Conservation (phyloP, 2,797 vertebrate genomes). For the Thripadectes ignobilis region DNA sequence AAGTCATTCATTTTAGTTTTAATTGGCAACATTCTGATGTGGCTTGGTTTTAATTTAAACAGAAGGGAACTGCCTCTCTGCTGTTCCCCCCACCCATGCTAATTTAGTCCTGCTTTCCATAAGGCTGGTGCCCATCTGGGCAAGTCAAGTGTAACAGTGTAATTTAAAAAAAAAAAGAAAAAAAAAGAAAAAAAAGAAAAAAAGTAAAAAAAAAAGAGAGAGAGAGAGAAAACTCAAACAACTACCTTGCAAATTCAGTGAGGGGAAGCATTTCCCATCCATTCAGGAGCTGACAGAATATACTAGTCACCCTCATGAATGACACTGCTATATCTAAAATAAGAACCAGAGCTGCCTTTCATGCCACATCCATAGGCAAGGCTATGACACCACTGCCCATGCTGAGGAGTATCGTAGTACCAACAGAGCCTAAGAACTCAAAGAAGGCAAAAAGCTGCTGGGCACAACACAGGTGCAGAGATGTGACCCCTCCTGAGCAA, state of each 20-base stretch:
- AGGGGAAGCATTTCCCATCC: background rate
- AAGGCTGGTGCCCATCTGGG: background rate
- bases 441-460: background rate
- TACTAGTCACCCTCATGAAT: background rate
- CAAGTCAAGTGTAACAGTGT: background rate
- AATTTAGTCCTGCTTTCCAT: fast-evolving
- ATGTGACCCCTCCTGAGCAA: background rate
- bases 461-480: background rate
- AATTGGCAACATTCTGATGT: background rate
- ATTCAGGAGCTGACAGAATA: background rate
- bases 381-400: background rate
- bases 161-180: background rate
- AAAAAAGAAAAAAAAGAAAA: background rate
- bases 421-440: background rate
- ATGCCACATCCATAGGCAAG: fast-evolving
- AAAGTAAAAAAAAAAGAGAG: background rate
- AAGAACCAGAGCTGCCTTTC: background rate
- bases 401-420: background rate
- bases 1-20: slow-evolving; percentile 31
- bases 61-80: background rate
- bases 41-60: background rate
- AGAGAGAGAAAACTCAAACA: background rate
- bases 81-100: background rate
- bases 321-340: background rate
- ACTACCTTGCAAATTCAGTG: background rate